Conservation (phyloP, 2,113 vertebrate genomes). For the Solenodon paradoxus region DNA sequence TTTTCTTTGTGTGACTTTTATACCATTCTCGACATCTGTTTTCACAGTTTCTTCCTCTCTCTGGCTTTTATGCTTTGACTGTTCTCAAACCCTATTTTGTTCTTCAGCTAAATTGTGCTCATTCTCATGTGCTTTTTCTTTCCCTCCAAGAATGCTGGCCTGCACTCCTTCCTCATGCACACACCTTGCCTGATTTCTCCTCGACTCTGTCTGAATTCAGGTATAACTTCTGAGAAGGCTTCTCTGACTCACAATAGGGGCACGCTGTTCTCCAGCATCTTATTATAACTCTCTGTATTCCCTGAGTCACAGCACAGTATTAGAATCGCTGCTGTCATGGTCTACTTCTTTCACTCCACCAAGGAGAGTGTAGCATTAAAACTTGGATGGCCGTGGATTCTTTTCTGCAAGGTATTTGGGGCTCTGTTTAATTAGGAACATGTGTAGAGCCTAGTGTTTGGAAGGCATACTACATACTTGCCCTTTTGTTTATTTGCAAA, state of each 20-base stretch:
- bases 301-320: no score
- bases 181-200: background rate
- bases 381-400: background rate
- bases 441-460: background rate
- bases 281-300: background rate
- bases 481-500: background rate
- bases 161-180: background rate
- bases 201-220: background rate
- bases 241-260: background rate
- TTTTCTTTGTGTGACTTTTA: background rate
- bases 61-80: background rate
- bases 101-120: background rate
- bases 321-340: background rate
- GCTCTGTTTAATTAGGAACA: background rate
- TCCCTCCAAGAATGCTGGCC: background rate
- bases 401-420: background rate
- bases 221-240: background rate
- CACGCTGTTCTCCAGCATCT: background rate
- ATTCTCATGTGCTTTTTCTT: background rate
- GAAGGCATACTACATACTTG: background rate
- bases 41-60: background rate
- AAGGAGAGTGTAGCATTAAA: background rate
- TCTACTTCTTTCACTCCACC: background rate
- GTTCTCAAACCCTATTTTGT: background rate
- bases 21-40: background rate